A percentile compares a stretch with the other conserved stretches of the same genome.
Evolutionary conservation across 2,888 invertebrate genomes (phyloP).

Genomic region (Diarsia brunnea): DNA sequence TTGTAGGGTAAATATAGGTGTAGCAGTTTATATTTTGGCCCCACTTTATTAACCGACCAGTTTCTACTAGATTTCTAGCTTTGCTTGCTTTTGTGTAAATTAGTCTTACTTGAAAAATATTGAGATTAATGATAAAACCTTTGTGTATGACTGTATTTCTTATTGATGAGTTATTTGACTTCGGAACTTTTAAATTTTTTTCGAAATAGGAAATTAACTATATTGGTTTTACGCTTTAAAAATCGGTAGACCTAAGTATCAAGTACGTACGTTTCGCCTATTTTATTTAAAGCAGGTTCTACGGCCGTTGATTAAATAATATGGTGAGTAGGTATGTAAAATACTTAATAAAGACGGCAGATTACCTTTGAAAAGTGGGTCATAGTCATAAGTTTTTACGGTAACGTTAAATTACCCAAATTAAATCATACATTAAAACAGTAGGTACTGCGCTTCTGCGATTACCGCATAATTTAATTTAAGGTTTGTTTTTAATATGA

Average conservation of each 20-base stretch:
- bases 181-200: background rate
- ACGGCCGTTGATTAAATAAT: background rate
- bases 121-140: background rate
- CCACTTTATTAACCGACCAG: background rate
- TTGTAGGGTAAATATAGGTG: constrained; percentile 25
- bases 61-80: background rate
- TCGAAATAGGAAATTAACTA: background rate
- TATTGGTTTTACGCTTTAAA: background rate
- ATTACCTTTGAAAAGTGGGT: constrained; percentile 63
- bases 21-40: constrained; percentile 1
- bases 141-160: constrained; percentile 15
- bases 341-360: constrained; percentile 46
- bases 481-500: background rate
- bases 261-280: background rate
- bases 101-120: background rate
- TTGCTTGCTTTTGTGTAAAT: background rate
- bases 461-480: constrained; percentile 17
- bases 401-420: constrained; percentile 38
- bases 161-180: background rate
- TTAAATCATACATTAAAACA: constrained; percentile 20
- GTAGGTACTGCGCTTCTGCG: background rate
- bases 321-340: background rate
- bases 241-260: background rate
- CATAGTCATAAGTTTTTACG: constrained; percentile 39
- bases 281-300: background rate